Base-by-base conservation (phyloP, 2,888 invertebrate species). In the Argyresthia albistria region DNA sequence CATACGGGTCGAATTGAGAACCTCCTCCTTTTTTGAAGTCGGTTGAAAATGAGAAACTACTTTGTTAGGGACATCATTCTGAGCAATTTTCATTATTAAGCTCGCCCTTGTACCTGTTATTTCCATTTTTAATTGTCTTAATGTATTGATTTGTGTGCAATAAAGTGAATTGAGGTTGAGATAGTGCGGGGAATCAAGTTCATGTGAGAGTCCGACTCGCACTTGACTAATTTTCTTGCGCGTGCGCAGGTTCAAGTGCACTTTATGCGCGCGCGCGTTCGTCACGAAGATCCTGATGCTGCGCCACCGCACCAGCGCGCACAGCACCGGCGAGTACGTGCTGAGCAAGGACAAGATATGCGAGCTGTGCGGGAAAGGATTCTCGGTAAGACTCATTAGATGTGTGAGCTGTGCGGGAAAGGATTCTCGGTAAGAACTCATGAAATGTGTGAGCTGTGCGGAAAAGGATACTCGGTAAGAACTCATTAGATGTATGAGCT, bases 361-460 rank as follows among this genome's bases (percentile, higher is more conserved):
- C 46, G 75, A 78, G 6, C 60, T 75, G 0, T 86, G 86, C 53
- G 78, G 65, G 1, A 83, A 84, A 57, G 62, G 78, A 0, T 82
- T 80, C 56, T 73, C 73, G 55, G 82, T 80, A 35, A 59, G 65
- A 59, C 10, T 7, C 8, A 2, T 11, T 10, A 74, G 55, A 69
- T 71, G 45, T 86, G 86, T 46, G 75, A 78, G 6, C 60, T 75
- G 0, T 86, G 86, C 53, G 78, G 65, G 1, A 83, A 84, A 57
- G 62, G 78, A 0, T 82, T 80, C 56, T 73, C 73, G 55, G 82
- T 80, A 35, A 59, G 65, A 6, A 59, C 10, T 7, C 8, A 2
- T 11, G 6, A 74, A 54, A 69, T 71, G 45, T 86, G 86, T 46
- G 75, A 78, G 6, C 60, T 75, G 0, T 86, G 86, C 53, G 78